These are phyloP conservation scores for Aviceda subcristata DNA, from an alignment of 2,113 vertebrate species.

Conservation along the genomic window DNA sequence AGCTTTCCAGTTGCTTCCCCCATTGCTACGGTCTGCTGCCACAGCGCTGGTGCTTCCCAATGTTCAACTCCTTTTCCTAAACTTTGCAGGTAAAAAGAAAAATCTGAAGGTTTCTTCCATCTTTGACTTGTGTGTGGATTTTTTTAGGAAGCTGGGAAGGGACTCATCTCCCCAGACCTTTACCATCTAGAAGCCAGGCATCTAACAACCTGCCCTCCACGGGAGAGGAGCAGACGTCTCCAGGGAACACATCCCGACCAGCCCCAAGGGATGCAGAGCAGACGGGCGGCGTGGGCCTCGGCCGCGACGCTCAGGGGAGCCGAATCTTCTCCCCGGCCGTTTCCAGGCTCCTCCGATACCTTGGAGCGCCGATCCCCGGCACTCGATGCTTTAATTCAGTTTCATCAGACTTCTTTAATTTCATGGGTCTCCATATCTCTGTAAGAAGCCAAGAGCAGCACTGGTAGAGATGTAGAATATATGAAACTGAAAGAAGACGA, in stretches of 20 bases:
- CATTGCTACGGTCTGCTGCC: neutral
- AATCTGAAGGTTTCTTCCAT: fast-evolving
- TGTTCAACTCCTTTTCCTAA: neutral
- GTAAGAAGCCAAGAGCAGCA: neutral
- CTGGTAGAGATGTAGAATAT: neutral
- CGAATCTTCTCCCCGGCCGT: neutral
- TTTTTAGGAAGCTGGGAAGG: neutral
- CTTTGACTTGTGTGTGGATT: neutral
- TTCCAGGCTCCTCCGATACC: neutral
- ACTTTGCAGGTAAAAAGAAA: neutral
- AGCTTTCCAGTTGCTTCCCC: neutral
- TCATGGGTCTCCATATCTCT: neutral
- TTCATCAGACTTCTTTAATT: neutral
- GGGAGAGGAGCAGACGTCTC: neutral
- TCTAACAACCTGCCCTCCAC: neutral
- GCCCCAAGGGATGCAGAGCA: neutral
- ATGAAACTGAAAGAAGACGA: neutral
- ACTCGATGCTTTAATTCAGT: neutral
- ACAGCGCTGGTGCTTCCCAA: neutral
- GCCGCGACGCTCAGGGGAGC: neutral
- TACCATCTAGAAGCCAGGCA: neutral
- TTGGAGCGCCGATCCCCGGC: fast-evolving
- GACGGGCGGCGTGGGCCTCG: neutral
- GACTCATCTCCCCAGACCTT: too few relatives aligned
- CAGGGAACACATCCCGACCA: neutral